Evolutionary conservation across 2,113 vertebrate species (phyloP).

Genomic region (Pterocles orientalis): DNA sequence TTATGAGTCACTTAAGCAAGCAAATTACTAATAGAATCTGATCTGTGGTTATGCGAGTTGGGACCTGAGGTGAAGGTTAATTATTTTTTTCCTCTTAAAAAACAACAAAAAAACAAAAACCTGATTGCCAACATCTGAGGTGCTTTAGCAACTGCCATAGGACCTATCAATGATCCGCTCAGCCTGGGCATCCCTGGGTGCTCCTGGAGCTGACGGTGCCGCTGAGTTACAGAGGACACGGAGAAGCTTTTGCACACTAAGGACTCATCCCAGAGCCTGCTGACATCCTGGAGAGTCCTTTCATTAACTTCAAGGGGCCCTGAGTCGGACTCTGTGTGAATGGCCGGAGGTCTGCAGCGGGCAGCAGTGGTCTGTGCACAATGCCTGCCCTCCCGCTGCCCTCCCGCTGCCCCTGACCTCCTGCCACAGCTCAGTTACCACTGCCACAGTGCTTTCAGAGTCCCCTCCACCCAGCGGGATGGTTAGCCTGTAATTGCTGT

Average conservation of each 20-base stretch:
- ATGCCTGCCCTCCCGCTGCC: background rate
- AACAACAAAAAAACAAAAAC: background rate
- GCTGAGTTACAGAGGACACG: background rate
- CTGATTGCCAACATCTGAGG: background rate
- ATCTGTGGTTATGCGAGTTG: conserved; percentile 24
- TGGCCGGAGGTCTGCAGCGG: background rate
- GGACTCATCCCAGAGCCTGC: background rate
- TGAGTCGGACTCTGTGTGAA: fast-evolving
- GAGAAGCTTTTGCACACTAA: background rate
- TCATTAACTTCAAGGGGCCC: background rate
- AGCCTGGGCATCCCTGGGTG: background rate
- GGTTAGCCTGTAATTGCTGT: background rate
- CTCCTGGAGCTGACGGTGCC: background rate
- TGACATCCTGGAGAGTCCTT: background rate
- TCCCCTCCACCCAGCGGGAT: fast-evolving
- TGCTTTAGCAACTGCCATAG: background rate
- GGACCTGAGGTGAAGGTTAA: conserved; percentile 57
- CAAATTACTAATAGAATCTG: conserved; percentile 59
- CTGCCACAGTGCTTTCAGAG: fast-evolving
- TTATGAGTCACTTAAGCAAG: conserved; percentile 65
- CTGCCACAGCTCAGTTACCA: fast-evolving
- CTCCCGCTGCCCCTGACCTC: background rate
- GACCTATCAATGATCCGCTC: fast-evolving
- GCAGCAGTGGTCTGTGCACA: background rate
- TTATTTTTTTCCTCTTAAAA: background rate